Evolutionary conservation across 92 coral and sea anemone genomes (phyloP).

Genomic region (Umimayanthus kanabou): DNA sequence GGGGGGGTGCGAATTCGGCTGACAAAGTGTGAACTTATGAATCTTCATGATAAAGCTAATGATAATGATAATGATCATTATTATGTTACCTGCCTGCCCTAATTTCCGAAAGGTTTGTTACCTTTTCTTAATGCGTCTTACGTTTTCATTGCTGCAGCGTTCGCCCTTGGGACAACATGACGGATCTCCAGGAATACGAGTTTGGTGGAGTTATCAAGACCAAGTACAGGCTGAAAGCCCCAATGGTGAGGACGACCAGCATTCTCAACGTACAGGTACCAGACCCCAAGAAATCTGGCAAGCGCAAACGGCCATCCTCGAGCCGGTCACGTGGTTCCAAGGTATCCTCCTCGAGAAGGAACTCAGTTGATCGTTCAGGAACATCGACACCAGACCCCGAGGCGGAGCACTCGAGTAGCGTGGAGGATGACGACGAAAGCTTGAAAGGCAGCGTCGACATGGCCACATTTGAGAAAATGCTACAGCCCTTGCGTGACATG

Average conservation of each 20-base stretch:
- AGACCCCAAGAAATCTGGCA: constrained; percentile 56
- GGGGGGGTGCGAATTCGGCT: too few relatives aligned
- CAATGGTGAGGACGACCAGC: constrained; percentile 92
- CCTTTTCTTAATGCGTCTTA: too few relatives aligned
- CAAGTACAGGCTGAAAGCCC: constrained; percentile 85
- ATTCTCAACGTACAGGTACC: constrained; percentile 74
- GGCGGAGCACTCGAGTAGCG: constrained; percentile 82
- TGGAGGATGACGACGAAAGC: constrained; percentile 89
- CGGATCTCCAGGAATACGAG: constrained; percentile 90
- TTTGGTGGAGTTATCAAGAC: constrained; percentile 78
- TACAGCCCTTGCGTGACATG: constrained; percentile 87
- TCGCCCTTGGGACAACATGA: constrained; percentile 97
- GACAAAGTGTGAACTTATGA: too few relatives aligned
- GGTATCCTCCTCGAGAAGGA: constrained; percentile 59
- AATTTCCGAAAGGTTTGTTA: too few relatives aligned
- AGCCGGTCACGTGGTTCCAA: constrained; percentile 60
- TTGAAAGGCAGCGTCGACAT: constrained; percentile 66
- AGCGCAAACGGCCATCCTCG: constrained; percentile 74
- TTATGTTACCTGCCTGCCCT: too few relatives aligned
- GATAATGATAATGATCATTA: too few relatives aligned
- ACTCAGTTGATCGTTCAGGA: constrained; percentile 81
- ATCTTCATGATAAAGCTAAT: too few relatives aligned
- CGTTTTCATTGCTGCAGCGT: constrained; percentile 52
- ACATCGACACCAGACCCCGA: constrained; percentile 87
- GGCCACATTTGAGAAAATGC: constrained; percentile 75